A percentile compares a stretch with the other conserved stretches of the same genome.
phyloP scores from a whole-genome alignment of 2,113 vertebrate genomes.

The Anarrhichthys ocellatus region DNA sequence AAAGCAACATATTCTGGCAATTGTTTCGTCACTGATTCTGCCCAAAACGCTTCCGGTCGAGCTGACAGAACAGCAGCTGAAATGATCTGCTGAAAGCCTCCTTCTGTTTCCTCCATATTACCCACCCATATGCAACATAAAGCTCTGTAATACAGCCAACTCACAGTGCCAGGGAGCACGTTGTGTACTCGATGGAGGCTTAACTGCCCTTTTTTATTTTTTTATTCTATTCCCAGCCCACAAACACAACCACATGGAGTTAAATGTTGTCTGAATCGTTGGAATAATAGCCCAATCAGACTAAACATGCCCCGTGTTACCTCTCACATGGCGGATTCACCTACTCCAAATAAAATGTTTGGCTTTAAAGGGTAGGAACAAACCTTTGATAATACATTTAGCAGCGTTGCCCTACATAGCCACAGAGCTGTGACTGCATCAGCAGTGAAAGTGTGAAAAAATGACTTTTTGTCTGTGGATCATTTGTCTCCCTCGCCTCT shows the following conservation, averaged over 20 bases:
- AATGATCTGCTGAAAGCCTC: slow-evolving; percentile 42
- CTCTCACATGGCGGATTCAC: slow-evolving; percentile 19
- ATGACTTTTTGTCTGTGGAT: slow-evolving; percentile 58
- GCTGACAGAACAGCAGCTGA: slow-evolving; percentile 42
- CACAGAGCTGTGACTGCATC: slow-evolving; percentile 60
- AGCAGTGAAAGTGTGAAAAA: slow-evolving; percentile 54
- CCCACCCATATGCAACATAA: slow-evolving; percentile 35
- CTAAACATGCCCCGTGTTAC: slow-evolving; percentile 2
- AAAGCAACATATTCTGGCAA: slow-evolving; percentile 28
- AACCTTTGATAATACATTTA: slow-evolving; percentile 61
- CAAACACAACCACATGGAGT: slow-evolving; percentile 11
- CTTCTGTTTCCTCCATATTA: slow-evolving; percentile 43
- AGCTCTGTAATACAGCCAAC: slow-evolving; percentile 23
- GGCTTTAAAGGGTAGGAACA: slow-evolving; percentile 29
- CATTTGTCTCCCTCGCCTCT: slow-evolving; percentile 34
- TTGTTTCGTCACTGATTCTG: slow-evolving; percentile 34
- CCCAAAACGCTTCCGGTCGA: slow-evolving; percentile 34
- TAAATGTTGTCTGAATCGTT: slow-evolving; percentile 16
- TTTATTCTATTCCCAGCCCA: slow-evolving; percentile 4
- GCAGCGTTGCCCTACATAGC: slow-evolving; percentile 59
- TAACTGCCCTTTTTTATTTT: not conserved
- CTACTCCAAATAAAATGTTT: slow-evolving; percentile 22
- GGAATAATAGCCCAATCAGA: slow-evolving; percentile 29
- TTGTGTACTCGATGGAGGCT: not conserved
- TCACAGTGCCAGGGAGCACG: not conserved